Evolutionary conservation across 2,888 invertebrate species (phyloP).

Genomic region (Macroteleia sp.): DNA sequence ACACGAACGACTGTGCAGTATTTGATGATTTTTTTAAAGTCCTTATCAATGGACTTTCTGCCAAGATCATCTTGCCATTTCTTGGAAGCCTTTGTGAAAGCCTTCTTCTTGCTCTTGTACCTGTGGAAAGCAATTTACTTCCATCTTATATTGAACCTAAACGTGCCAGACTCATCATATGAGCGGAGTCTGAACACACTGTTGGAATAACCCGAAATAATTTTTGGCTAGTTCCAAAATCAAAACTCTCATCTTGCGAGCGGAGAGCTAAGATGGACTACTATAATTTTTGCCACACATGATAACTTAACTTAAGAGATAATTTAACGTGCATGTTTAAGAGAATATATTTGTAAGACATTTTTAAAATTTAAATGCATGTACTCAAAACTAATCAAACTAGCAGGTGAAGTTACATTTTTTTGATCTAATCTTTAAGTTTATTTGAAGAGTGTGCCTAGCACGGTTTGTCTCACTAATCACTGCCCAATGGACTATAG

Average conservation of each 20-base stretch:
- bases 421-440: no score
- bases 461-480: constrained; percentile 90
- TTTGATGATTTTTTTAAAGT: constrained; percentile 98
- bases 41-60: constrained; percentile 97
- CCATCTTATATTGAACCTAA: constrained; percentile 72
- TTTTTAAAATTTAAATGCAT: no score
- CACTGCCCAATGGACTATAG: constrained; percentile 88
- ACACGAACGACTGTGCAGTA: constrained; percentile 98
- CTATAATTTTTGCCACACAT: constrained; percentile 23
- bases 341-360: no score
- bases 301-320: no score
- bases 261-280: constrained; percentile 79
- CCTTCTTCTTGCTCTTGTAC: constrained; percentile 99
- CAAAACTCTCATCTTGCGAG: constrained; percentile 81
- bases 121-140: constrained; percentile 85
- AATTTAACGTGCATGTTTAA: no score
- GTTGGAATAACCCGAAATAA: constrained; percentile 72
- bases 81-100: constrained; percentile 98
- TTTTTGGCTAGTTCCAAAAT: constrained; percentile 75
- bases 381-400: no score
- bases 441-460: constrained; percentile 85
- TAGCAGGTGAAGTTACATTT: no score
- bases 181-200: constrained; percentile 81
- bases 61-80: constrained; percentile 99
- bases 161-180: constrained; percentile 79